Conservation (phyloP, 35 echinoderm and acorn worm genomes). For the Heliocidaris erythrogramma region DNA sequence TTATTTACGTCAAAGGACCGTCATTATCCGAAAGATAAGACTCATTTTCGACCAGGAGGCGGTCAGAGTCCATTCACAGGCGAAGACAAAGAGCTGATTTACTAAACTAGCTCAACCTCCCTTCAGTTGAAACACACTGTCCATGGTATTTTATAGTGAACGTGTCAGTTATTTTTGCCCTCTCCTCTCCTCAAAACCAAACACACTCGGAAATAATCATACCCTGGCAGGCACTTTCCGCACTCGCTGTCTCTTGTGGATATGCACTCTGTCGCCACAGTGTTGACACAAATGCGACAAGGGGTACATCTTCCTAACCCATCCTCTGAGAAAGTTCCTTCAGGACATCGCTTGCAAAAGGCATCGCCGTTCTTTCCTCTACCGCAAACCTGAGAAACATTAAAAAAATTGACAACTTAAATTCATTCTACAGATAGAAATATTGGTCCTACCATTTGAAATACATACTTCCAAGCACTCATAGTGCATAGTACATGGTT, state of each 20-base stretch:
- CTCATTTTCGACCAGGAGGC: no score
- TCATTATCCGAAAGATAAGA: no score
- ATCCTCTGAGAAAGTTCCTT: conserved; percentile 18
- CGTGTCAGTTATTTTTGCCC: no score
- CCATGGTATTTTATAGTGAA: no score
- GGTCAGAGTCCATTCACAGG: no score
- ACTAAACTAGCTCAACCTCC: no score
- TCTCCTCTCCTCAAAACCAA: no score
- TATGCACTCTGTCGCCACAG: background rate
- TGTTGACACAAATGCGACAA: conserved; percentile 25
- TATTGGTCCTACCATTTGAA: background rate
- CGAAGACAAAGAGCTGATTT: no score
- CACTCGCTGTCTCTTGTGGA: background rate
- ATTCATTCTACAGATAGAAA: background rate
- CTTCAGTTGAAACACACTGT: no score
- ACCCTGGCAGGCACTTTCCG: conserved; percentile 33
- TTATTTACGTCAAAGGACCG: no score
- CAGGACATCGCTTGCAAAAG: background rate
- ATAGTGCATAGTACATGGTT: background rate
- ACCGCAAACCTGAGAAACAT: background rate
- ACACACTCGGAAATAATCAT: background rate
- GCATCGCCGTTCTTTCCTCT: background rate
- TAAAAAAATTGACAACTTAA: background rate
- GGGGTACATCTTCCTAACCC: background rate
- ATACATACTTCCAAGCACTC: background rate